These are phyloP conservation scores for Sparus aurata DNA, from an alignment of 2,797 vertebrate genomes.

Conservation along the genomic window DNA sequence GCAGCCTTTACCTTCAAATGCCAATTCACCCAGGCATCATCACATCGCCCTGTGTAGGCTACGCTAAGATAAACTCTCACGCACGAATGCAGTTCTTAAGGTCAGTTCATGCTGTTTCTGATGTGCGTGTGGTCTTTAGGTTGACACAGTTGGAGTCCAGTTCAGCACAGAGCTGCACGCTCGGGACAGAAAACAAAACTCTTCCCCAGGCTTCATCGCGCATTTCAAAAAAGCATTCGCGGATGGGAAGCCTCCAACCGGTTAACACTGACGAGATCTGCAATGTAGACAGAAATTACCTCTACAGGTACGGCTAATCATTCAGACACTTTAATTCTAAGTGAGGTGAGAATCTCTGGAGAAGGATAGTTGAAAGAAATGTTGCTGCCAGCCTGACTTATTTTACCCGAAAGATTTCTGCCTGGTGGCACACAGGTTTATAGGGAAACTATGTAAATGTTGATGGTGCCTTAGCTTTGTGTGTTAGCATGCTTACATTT, in stretches of 20 bases:
- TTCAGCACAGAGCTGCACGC: neutral
- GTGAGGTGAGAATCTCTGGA: too few relatives aligned
- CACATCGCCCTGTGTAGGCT: too few relatives aligned
- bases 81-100: neutral
- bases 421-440: too few relatives aligned
- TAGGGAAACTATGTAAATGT: too few relatives aligned
- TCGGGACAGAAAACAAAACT: constrained; percentile 44
- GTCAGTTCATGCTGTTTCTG: constrained; percentile 19
- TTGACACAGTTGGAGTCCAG: constrained; percentile 46
- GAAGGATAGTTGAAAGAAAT: too few relatives aligned
- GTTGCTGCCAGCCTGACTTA: too few relatives aligned
- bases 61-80: neutral
- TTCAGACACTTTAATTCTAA: neutral
- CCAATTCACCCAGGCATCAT: neutral
- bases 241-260: neutral
- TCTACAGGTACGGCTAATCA: neutral
- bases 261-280: neutral
- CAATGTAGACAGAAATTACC: neutral
- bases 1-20: neutral
- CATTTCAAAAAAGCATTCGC: constrained; percentile 29
- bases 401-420: too few relatives aligned
- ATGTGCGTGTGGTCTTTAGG: constrained; percentile 60
- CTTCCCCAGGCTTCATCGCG: neutral
- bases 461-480: too few relatives aligned
- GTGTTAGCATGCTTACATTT: neutral